Conservation (phyloP, 2,888 invertebrate genomes). For the Plemyria rubiginata region DNA sequence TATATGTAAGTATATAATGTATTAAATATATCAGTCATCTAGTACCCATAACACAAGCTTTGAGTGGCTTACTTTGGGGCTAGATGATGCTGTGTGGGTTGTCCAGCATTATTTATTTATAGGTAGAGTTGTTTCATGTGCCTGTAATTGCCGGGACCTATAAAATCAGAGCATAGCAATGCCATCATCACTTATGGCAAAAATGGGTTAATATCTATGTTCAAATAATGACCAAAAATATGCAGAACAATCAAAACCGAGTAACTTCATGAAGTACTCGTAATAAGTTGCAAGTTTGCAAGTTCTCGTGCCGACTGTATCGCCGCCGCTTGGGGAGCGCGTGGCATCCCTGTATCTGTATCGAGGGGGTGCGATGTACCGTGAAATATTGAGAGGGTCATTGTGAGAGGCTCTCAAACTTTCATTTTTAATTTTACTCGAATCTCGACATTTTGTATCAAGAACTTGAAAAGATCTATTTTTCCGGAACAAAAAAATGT, state of each 20-base stretch:
- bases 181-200: too few species aligned
- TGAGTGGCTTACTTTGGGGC: too few species aligned
- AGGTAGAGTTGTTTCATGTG: too few species aligned
- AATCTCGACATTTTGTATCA: neutral
- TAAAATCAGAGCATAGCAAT: too few species aligned
- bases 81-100: too few species aligned
- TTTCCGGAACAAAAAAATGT: too few species aligned
- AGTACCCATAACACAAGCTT: too few species aligned
- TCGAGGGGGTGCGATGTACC: conserved; percentile 58
- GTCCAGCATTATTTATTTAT: too few species aligned
- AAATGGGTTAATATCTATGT: too few species aligned
- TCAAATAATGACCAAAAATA: neutral
- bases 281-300: conserved; percentile 13
- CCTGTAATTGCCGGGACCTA: too few species aligned
- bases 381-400: conserved; percentile 75
- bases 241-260: conserved; percentile 5
- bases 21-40: too few species aligned
- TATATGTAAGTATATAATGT: too few species aligned
- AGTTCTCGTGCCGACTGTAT: conserved; percentile 21
- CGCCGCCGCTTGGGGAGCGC: conserved; percentile 22
- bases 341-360: conserved; percentile 28
- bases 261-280: conserved; percentile 17
- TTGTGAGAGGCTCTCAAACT: conserved; percentile 59
- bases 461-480: neutral
- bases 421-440: conserved; percentile 24